Evolutionary conservation across 53 echinoderm and acorn worm species (phyloP).

Genomic region (Mesocentrotus franciscanus): DNA sequence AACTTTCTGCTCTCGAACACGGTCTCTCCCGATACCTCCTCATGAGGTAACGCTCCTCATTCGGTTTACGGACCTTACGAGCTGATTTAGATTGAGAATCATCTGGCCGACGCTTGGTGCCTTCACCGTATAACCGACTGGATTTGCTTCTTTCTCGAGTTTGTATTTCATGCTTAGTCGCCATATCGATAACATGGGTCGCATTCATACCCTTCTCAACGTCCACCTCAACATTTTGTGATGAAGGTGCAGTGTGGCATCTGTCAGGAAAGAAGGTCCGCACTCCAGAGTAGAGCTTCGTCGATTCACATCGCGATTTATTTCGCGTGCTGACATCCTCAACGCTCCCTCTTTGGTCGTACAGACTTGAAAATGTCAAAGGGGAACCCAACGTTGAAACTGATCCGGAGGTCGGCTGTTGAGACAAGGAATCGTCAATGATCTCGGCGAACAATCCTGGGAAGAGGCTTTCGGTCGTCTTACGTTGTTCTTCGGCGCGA

Average conservation of each 20-base stretch:
- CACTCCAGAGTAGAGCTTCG: background rate
- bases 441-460: slow-evolving; percentile 53
- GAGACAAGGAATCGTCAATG: slow-evolving; percentile 28
- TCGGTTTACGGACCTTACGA: slow-evolving; percentile 51
- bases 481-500: slow-evolving; percentile 35
- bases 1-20: slow-evolving; percentile 81
- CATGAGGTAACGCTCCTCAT: slow-evolving; percentile 75
- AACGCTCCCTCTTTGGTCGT: background rate
- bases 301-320: slow-evolving; percentile 66
- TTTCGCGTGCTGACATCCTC: slow-evolving; percentile 31
- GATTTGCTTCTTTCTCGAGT: slow-evolving; percentile 51
- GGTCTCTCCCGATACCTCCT: slow-evolving; percentile 77
- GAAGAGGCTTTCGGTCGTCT: background rate
- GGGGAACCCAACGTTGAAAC: background rate
- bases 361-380: background rate
- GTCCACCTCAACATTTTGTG: slow-evolving; percentile 11
- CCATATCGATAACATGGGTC: slow-evolving; percentile 66
- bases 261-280: background rate
- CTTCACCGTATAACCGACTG: slow-evolving; percentile 47
- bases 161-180: slow-evolving; percentile 65
- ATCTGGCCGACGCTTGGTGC: background rate
- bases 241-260: slow-evolving; percentile 68
- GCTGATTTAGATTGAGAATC: slow-evolving; percentile 9
- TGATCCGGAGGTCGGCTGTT: background rate
- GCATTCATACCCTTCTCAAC: slow-evolving; percentile 52